Percentiles rank a stretch among this genome's conserved stretches.
Evolutionary conservation across 2,888 invertebrate species (phyloP).

Genomic region (Amphipyra berbera): DNA sequence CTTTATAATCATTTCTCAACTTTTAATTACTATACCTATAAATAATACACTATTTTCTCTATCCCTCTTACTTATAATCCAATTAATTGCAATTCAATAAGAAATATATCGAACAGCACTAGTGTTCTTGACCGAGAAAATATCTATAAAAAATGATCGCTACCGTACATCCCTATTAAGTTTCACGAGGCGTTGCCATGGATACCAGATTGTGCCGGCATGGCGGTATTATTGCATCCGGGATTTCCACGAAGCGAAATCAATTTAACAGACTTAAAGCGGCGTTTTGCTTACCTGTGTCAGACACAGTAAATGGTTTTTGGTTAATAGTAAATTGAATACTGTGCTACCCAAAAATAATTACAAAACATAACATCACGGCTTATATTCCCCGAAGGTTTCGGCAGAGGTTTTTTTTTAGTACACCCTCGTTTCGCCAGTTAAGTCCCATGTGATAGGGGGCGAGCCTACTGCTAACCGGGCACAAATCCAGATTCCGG

Average conservation of each 20-base stretch:
- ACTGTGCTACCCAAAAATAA: background rate
- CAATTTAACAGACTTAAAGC: conserved; percentile 25
- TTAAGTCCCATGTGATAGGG: too few species aligned
- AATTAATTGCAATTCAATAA: background rate
- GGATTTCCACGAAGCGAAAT: conserved; percentile 46
- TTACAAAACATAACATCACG: too few species aligned
- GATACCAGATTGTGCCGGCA: conserved; percentile 29
- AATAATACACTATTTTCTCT: too few species aligned
- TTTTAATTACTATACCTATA: too few species aligned
- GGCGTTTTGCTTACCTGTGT: conserved; percentile 1
- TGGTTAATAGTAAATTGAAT: background rate
- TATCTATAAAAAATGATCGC: conserved; percentile 8
- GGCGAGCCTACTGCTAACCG: too few species aligned
- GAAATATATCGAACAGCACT: conserved; percentile 3
- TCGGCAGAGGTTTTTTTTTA: too few species aligned
- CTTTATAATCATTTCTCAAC: too few species aligned
- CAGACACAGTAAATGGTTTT: conserved; percentile 5
- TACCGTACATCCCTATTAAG: conserved; percentile 30
- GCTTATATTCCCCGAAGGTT: too few species aligned
- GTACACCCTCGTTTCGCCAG: too few species aligned
- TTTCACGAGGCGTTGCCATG: conserved; percentile 50
- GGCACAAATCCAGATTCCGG: too few species aligned
- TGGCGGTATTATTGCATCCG: conserved; percentile 50
- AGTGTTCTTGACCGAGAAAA: conserved; percentile 40
- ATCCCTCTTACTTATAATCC: background rate